Evolutionary conservation across 1,140 invertebrate genomes (phyloP).

Genomic region (Hetaerina americana): DNA sequence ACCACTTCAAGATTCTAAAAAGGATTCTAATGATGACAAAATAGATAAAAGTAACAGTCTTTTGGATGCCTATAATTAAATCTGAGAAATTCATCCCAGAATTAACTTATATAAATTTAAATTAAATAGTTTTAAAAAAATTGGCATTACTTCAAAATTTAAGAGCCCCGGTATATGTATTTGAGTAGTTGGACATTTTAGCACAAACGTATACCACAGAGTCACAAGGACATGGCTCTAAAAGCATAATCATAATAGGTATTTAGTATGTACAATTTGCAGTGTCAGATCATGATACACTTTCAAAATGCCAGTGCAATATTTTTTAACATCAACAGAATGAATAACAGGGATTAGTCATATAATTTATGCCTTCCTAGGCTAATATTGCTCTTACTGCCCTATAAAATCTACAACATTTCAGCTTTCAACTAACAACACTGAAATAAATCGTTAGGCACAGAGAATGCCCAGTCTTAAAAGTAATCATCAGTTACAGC

Average conservation of each 20-base stretch:
- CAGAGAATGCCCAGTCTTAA: not conserved
- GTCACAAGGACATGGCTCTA: not conserved
- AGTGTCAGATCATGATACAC: not conserved
- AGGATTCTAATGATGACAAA: not conserved
- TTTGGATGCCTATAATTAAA: not conserved
- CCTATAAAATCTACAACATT: not conserved
- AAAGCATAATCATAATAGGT: not conserved
- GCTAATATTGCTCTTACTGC: not conserved
- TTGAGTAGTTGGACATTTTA: not conserved
- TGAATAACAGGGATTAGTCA: not conserved
- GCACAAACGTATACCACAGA: not conserved
- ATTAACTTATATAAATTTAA: not conserved
- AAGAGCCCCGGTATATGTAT: not conserved
- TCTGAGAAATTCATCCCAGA: not conserved
- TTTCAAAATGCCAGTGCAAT: not conserved
- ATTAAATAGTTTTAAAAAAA: not conserved
- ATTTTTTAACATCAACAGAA: not conserved
- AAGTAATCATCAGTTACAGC: not conserved
- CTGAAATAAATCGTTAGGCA: not conserved
- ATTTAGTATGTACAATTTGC: not conserved
- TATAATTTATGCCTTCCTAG: not conserved
- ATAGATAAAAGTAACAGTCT: not conserved
- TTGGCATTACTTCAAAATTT: not conserved
- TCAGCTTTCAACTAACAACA: not conserved
- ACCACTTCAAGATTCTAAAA: not conserved